Base-by-base conservation (phyloP, 2,797 vertebrate genomes). In the Pogoniulus pusillus region DNA sequence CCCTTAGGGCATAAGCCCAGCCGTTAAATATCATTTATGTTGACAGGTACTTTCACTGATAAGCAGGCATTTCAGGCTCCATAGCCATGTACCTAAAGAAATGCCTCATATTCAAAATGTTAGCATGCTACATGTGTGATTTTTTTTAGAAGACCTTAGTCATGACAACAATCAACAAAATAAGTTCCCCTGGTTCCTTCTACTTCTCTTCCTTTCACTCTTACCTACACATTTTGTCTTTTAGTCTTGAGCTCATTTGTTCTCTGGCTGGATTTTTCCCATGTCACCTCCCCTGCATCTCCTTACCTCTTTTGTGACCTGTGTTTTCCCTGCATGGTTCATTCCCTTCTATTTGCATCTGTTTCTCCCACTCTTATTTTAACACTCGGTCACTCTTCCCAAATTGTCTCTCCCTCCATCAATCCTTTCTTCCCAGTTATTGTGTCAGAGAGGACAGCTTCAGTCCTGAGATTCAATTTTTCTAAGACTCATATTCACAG, bases 71-170 rank as follows among this genome's bases (percentile, higher is more conserved):
- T 63, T 20, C 73, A 37, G 16, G n/a, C 71, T 90, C 89, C 91
- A 41, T 55, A 93, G 80, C 29, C 27, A 58, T 81, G 17, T 43
- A 34, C 83, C 35, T 59, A 79, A 71, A 93, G 54, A 94, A 93
- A 90, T 63, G 45, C 30, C 35, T 12, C 39, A 37, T 23, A 14
- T 88, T 91, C 72, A 69, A 92, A 89, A 66, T 3, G 30, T 74
- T 89, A 12, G 16, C 35, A n/a, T 65, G 43, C 22, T 91, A 58
- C 34, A 53, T 15, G 12, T 59, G 53, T 71, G 78, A 49, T 82
- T 93, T 96, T 96, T 94, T 92, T 73, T 41, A 59, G 41, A 81
- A 19, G 27, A 90, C 5, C 14, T 89, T 93, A 82, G 75, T 53
- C 85, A 60, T 30, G 37, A 69, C 62, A 90, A 34, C 66, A 86